Evolutionary conservation across 1,140 invertebrate species (phyloP).

Genomic region (Heliconius eleuchia): DNA sequence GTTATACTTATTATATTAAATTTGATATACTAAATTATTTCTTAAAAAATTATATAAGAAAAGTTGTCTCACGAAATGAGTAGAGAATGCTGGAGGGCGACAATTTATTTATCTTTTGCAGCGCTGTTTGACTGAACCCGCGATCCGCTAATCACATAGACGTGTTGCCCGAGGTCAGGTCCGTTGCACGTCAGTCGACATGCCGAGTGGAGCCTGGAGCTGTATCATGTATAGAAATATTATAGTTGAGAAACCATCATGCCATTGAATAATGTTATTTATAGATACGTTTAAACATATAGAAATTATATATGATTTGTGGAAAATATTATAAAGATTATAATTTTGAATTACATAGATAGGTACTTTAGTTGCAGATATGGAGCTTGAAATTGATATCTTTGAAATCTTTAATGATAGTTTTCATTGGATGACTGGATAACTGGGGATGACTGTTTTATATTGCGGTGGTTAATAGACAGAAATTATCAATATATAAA

Average conservation of each 20-base stretch:
- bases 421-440: slow-evolving; percentile 6
- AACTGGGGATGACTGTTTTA: background rate
- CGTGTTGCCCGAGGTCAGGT: slow-evolving; percentile 27
- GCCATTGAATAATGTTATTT: slow-evolving; percentile 9
- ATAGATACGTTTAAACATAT: slow-evolving; percentile 6
- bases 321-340: slow-evolving; percentile 11
- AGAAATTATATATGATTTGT: background rate
- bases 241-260: background rate
- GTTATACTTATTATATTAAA: too few relatives aligned
- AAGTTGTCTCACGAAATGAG: background rate
- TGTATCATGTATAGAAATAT: slow-evolving; percentile 12
- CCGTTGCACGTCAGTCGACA: slow-evolving; percentile 37
- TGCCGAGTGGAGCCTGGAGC: slow-evolving; percentile 23
- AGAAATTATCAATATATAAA: background rate
- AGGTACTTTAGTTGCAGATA: background rate
- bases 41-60: too few relatives aligned
- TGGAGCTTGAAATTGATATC: slow-evolving; percentile 2
- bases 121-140: slow-evolving; percentile 13
- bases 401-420: slow-evolving; percentile 3
- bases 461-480: background rate
- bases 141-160: slow-evolving; percentile 28
- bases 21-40: too few relatives aligned
- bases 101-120: slow-evolving; percentile 1
- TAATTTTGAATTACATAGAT: background rate
- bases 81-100: background rate